A percentile compares a stretch with the other conserved stretches of the same genome.
Conservation (phyloP, 2,113 vertebrate species). For the Megaceryle torquata region DNA sequence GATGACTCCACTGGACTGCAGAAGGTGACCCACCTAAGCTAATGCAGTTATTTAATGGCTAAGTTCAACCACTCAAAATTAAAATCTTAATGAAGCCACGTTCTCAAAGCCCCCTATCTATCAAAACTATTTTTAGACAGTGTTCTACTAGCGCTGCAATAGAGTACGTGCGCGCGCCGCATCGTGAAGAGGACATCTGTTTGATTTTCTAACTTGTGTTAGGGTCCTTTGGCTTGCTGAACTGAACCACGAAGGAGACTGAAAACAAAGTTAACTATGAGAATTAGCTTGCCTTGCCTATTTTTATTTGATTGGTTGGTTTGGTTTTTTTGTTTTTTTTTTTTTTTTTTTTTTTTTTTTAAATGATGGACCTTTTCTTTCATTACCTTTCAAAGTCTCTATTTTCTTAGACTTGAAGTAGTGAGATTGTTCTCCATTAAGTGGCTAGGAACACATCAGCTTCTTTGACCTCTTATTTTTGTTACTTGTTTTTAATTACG, state of each 20-base stretch:
- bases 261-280: neutral
- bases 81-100: neutral
- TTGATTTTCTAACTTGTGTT: neutral
- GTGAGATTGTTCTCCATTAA: neutral
- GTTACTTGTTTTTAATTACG: neutral
- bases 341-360: neutral
- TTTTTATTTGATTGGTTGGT: too few species aligned
- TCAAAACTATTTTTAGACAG: neutral
- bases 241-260: neutral
- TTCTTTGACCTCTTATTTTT: neutral
- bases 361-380: neutral
- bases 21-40: slow-evolving; percentile 72
- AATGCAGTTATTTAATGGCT: neutral
- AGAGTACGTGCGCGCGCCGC: fast-evolving
- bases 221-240: neutral
- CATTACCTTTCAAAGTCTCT: neutral
- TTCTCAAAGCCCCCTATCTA: neutral
- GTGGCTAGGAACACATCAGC: neutral
- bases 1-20: slow-evolving; percentile 78
- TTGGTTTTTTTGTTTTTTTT: too few species aligned
- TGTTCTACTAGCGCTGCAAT: neutral
- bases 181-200: neutral
- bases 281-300: neutral
- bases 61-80: neutral
- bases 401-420: neutral